Conservation (phyloP, 2,113 vertebrate genomes). For the Circaetus gallicus region DNA sequence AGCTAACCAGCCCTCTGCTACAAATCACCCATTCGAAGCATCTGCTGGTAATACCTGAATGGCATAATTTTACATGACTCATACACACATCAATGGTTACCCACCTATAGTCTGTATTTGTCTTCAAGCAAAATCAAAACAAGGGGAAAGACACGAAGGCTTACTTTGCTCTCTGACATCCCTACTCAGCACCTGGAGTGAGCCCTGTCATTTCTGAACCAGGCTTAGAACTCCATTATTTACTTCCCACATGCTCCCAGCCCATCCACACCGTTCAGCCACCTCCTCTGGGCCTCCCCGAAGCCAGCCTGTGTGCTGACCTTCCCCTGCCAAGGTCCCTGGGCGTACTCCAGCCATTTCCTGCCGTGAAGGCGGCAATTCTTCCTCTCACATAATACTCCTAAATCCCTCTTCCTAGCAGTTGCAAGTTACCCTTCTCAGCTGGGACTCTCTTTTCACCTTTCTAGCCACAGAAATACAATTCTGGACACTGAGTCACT, state of each 20-base stretch:
- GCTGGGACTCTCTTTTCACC: neutral
- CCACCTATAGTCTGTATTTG: neutral
- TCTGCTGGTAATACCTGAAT: neutral
- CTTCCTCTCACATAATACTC: slow-evolving; percentile 10
- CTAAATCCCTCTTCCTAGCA: neutral
- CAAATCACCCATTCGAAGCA: neutral
- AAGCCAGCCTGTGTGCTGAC: neutral
- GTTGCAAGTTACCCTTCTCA: neutral
- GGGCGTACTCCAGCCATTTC: neutral
- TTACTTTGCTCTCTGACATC: neutral
- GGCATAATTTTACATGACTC: neutral
- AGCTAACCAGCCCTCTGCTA: neutral
- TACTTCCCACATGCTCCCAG: neutral
- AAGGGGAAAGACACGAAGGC: neutral
- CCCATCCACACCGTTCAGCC: fast-evolving
- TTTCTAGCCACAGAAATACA: neutral
- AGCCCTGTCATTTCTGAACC: neutral
- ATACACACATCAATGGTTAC: neutral
- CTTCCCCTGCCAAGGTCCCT: neutral
- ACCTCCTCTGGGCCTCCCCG: neutral
- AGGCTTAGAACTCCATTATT: neutral
- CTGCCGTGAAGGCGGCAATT: neutral
- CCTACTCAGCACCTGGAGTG: neutral
- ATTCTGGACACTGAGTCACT: slow-evolving; percentile 1
- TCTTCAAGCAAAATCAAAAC: neutral